Evolutionary conservation across 1,140 invertebrate genomes (phyloP), one percentile per base, ranked within the genome.

Genomic region (Diploscapter pachys): DNA sequence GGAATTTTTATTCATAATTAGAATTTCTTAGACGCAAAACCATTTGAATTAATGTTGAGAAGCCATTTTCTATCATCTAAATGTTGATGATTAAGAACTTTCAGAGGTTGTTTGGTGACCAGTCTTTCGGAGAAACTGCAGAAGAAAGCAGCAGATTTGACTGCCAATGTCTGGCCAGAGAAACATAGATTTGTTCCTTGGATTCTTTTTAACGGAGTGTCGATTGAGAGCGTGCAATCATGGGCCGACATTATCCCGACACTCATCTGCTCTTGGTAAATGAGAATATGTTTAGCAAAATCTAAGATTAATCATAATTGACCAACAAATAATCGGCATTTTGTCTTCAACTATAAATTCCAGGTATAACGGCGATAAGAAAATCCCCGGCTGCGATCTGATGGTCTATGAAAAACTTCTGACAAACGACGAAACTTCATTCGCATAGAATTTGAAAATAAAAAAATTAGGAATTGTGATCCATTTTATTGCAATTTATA

Each of bases 241-340:
- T 57, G 63, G 13, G 48, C 56, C 9, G 62, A 71, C 5, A 31
- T 71, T 55, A 51, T 76, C 57, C 68, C 74, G 63, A 52, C 61
- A 56, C 67, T 76, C n/a, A 61, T 76, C 54, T 76, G 74, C 56
- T 53, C 63, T 52, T 76, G 74, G 74, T 76, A 65, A 9, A 50
- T 65, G 31, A 64, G 31, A 31, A 8, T 9, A 8, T 65, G 63
- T 65, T 8, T 65, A 11, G 1, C 31, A 9, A 59, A 13, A 11
- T 13, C 31, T 13, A 11, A 11, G 57, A 9, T 59, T 59, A 11
- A 9, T 59, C 57, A 31, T 31, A 31, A 31, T 31, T 31, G 31
- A 31, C 31, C 31, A 31, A 31, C 31, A 31, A 31, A 31, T 31
- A 31, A 1, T 31, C 31, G 57, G 9, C 57, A 11, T 59, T 13